phyloP scores from a whole-genome alignment of 1,140 invertebrate species.

The Macrobrachium nipponense region DNA sequence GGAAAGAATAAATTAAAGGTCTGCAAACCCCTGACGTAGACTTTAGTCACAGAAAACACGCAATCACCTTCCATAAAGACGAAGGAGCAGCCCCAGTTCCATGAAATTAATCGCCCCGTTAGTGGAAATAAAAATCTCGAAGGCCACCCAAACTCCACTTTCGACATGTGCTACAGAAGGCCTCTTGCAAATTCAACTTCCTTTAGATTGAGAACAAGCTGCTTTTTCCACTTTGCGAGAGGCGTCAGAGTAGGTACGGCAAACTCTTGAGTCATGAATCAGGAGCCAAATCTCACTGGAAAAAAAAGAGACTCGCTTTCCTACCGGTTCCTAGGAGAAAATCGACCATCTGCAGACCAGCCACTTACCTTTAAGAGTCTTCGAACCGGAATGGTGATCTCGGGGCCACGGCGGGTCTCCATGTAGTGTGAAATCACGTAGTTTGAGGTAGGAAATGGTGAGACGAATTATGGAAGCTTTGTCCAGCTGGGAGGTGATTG shows the following conservation, averaged over 20 bases:
- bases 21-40: no score
- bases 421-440: constrained; percentile 93
- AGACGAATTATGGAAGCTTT: constrained; percentile 98
- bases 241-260: background rate
- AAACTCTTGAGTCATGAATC: no score
- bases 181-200: background rate
- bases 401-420: constrained; percentile 95
- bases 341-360: no score
- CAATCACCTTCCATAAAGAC: no score
- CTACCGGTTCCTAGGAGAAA: background rate
- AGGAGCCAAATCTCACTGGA: no score
- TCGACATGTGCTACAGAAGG: no score
- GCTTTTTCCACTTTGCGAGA: background rate
- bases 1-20: no score
- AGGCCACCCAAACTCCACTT: background rate
- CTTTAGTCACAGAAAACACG: no score
- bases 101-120: background rate
- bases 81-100: no score
- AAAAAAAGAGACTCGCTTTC: background rate
- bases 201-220: background rate
- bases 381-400: constrained; percentile 69
- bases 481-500: constrained; percentile 97
- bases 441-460: constrained; percentile 96
- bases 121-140: background rate
- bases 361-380: constrained; percentile 61